phyloP scores from a whole-genome alignment of 2,888 invertebrate species.

The Rhogogaster chlorosoma region DNA sequence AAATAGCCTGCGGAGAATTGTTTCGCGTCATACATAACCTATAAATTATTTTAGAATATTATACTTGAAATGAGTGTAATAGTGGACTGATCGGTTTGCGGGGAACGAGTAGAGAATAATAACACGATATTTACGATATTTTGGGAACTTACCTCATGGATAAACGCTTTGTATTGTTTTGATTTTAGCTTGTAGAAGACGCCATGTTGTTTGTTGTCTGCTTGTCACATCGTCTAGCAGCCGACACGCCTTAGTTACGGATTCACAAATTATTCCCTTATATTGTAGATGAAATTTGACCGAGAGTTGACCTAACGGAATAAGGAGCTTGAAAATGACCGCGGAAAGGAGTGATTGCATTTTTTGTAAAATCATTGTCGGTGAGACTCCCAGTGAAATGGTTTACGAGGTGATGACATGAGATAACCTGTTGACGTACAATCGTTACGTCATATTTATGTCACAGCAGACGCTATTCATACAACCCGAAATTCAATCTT shows the following conservation, averaged over 20 bases:
- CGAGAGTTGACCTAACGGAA: not conserved
- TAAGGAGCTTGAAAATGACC: not conserved
- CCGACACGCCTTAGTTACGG: slow-evolving; percentile 1
- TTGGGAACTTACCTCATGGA: not conserved
- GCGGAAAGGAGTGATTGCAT: slow-evolving; percentile 80
- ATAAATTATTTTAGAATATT: not conserved
- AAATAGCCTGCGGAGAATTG: not conserved
- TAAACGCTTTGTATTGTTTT: not conserved
- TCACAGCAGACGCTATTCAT: not conserved
- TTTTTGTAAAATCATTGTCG: slow-evolving; percentile 87
- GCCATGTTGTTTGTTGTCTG: slow-evolving; percentile 30
- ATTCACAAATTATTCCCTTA: not conserved
- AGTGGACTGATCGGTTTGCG: not conserved
- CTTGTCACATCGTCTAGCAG: slow-evolving; percentile 1
- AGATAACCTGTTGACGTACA: not conserved
- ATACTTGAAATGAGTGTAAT: not conserved
- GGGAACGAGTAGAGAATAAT: not conserved
- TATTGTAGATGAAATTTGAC: not conserved
- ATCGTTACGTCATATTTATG: not conserved
- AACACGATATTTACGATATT: not conserved
- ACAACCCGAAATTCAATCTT: not conserved
- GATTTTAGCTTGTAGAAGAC: not conserved
- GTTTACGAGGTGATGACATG: slow-evolving; percentile 79
- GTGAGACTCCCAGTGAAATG: slow-evolving; percentile 82
- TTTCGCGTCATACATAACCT: not conserved